Percentiles rank a stretch among this genome's conserved stretches.
Conservation (phyloP, 2,888 invertebrate genomes). For the Spatulosminthurus flaviceps region DNA sequence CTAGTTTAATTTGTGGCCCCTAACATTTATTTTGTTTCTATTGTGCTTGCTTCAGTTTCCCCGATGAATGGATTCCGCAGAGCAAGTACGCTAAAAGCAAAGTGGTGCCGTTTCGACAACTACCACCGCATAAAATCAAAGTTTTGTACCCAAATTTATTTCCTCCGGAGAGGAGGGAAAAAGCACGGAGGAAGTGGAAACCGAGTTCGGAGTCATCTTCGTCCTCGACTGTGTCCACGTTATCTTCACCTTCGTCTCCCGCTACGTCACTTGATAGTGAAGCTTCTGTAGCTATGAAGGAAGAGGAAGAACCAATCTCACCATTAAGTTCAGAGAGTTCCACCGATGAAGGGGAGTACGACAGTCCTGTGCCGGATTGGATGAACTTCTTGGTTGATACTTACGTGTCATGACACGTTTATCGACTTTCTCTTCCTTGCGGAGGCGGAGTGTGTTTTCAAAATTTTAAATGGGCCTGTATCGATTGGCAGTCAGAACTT, state of each 20-base stretch:
- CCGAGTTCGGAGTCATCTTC: slow-evolving; percentile 16
- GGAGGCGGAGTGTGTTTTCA: background rate
- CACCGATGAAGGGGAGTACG: background rate
- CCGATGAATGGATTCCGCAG: slow-evolving; percentile 62
- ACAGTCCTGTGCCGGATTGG: slow-evolving; percentile 31
- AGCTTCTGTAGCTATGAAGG: background rate
- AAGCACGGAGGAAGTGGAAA: slow-evolving; percentile 53
- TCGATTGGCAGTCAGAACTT: too few species aligned
- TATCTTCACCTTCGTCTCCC: slow-evolving; percentile 18
- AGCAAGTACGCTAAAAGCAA: slow-evolving; percentile 57
- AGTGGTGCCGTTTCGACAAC: slow-evolving; percentile 61
- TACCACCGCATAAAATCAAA: slow-evolving; percentile 59
- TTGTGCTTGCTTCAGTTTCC: slow-evolving; percentile 50
- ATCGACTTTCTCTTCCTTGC: background rate
- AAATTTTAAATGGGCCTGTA: background rate
- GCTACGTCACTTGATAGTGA: background rate
- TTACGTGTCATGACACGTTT: slow-evolving; percentile 32
- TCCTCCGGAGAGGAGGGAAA: slow-evolving; percentile 57
- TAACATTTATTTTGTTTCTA: too few species aligned
- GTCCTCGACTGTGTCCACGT: slow-evolving; percentile 12
- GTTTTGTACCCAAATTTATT: slow-evolving; percentile 61
- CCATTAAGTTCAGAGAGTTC: background rate
- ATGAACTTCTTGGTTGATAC: background rate
- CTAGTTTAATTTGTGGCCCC: too few species aligned
- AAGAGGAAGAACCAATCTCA: background rate